Conservation (phyloP, 2,113 vertebrate species). For the Rhinogobius similis region DNA sequence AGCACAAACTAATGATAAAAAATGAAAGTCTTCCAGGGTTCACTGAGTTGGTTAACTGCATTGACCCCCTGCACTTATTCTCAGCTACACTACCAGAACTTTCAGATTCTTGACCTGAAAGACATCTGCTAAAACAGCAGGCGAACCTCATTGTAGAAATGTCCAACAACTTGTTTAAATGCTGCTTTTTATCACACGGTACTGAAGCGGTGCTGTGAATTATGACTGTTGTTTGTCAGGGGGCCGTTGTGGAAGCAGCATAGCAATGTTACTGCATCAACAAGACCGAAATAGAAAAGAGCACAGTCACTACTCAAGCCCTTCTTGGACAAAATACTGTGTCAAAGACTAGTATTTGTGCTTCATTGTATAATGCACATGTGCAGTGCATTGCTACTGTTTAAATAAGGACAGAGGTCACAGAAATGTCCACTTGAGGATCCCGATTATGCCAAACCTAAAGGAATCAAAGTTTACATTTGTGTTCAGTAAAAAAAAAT, state of each 20-base stretch:
- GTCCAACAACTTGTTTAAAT: constrained; percentile 44
- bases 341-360: neutral
- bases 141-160: constrained; percentile 19
- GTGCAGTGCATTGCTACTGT: neutral
- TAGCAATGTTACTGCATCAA: constrained; percentile 39
- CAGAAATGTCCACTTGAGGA: neutral
- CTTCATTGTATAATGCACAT: neutral
- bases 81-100: constrained; percentile 57
- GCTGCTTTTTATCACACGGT: constrained; percentile 45
- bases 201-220: constrained; percentile 48
- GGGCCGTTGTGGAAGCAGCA: constrained; percentile 48
- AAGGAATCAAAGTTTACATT: neutral
- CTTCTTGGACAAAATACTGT: neutral
- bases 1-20: constrained; percentile 68
- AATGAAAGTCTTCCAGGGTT: constrained; percentile 61
- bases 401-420: neutral
- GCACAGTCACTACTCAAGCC: neutral
- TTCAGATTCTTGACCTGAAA: constrained; percentile 55
- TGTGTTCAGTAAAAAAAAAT: too few species aligned
- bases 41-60: constrained; percentile 60
- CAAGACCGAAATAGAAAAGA: constrained; percentile 11
- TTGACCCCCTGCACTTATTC: constrained; percentile 47
- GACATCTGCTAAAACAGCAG: constrained; percentile 44
- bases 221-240: constrained; percentile 64
- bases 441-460: too few species aligned